Percentiles rank a stretch among this genome's conserved stretches.
These are phyloP conservation scores for Epinephelus awoara DNA, from an alignment of 2,797 vertebrate genomes.

Conservation along the genomic window DNA sequence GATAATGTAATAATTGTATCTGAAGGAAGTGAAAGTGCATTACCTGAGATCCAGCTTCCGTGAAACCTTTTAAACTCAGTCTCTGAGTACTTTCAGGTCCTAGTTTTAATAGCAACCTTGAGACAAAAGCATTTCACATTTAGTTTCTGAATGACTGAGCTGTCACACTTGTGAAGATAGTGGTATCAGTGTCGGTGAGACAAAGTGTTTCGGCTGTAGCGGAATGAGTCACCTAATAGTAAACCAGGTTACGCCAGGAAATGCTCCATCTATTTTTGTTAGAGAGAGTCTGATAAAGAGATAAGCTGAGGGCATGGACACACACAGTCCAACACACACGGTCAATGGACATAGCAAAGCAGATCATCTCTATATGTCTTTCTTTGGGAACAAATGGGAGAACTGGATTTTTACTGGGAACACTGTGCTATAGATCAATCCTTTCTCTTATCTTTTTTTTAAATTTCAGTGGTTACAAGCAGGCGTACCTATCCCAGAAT, in stretches of 20 bases:
- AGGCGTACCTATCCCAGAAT: too few species aligned
- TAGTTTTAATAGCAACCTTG: neutral
- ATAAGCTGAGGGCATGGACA: neutral
- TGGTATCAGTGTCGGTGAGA: conserved; percentile 32
- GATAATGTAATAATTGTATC: neutral
- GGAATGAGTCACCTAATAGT: conserved; percentile 49
- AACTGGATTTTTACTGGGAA: too few species aligned
- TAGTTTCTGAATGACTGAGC: conserved; percentile 43
- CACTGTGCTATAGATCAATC: too few species aligned
- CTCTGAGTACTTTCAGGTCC: neutral
- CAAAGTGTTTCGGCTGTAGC: conserved; percentile 20
- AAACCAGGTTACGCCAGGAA: conserved; percentile 9
- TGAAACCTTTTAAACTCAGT: neutral
- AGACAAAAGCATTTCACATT: neutral
- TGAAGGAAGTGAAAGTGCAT: conserved; percentile 14
- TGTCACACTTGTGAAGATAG: neutral
- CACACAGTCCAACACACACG: neutral
- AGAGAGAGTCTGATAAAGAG: conserved; percentile 9
- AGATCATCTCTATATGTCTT: too few species aligned
- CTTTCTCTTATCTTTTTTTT: too few species aligned
- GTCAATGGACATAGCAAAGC: too few species aligned
- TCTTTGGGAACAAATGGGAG: too few species aligned
- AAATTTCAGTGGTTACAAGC: too few species aligned
- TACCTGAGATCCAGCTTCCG: neutral
- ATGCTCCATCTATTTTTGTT: conserved; percentile 7